Base-by-base conservation (phyloP, 2,113 vertebrate species). In the Paramormyrops kingsleyae region DNA sequence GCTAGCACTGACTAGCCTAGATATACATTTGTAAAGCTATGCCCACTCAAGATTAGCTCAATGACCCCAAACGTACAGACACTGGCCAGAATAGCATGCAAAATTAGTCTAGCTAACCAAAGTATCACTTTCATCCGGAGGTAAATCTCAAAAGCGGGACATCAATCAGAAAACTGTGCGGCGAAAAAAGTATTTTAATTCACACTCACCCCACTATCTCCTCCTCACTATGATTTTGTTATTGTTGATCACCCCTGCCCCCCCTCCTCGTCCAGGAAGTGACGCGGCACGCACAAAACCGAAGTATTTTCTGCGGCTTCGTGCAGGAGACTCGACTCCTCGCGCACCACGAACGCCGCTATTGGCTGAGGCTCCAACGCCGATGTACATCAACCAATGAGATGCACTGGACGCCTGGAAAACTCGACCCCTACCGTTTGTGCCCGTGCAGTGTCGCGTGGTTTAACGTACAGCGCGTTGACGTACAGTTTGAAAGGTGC, bases 231-330 rank as follows among this genome's bases (percentile, higher is more conserved):
- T 70, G 85, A 87, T 87, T 90, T 90, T 90, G 89, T 90, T 90
- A 87, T 90, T 90, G 89, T 90, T 90, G 89, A 87, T 90, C 89
- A 90, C 62, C 59, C 62, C 21, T 53, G 39, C 83, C 89, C 89
- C 49, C 89, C 88, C 52, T 56, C 74, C 49, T 56, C 47, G 74
- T 87, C 31, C 89, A 24, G 89, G 89, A 87, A 90, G 89, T 90
- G 89, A 90, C 89, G 89, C 85, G 53, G 24, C 85, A 50, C 84
- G 84, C 84, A 86, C 47, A 27, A 15, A 86, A 27, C 84, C 47
- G 47, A 86, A 86, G 42, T 21, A 6, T 83, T 42, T 83, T 83
- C 39, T 47, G 8, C 7, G 42, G 83, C 39, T 84, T 47, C 21
- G 42, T 47, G 80, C 44, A 19, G 15, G 12, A 77, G 70, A 17